Base-by-base conservation (phyloP, 2,888 invertebrate genomes). In the Plagodis dolabraria region DNA sequence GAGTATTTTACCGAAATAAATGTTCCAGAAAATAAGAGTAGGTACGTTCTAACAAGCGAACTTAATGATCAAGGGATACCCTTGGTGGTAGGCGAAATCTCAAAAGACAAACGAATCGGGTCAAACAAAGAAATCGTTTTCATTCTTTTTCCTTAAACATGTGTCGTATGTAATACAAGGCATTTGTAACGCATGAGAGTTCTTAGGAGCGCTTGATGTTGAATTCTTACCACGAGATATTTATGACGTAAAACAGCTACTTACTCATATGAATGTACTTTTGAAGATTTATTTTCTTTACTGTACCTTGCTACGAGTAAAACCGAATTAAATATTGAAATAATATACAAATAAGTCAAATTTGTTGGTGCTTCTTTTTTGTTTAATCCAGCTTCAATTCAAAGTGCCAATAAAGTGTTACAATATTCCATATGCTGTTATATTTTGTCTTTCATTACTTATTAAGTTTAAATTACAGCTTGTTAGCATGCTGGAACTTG, bases 41-140 rank as follows among this genome's bases (percentile, higher is more conserved):
- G 22, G 22, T 22, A 75, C 69, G 70, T 74, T 69, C 77, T 86
- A 87, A 88, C 85, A 87, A 87, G 86, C 79, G 76, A 74, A 80
- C 80, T 82, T 88, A 87, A 88, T 85, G 87, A 86, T 86, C 79
- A 79, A 81, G 80, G 81, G 80, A 78, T 81, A 80, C 47, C 50
- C 76, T 78, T 69, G 54, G 63, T 60, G 75, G 77, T 72, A 71
- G 77, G 72, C 77, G 76, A 82, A 82, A 85, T 84, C 79, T 86
- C 85, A 85, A 86, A 87, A 86, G 82, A 86, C 83, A 84, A 86
- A 84, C 81, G 83, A 77, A 84, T 80, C 72, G 71, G 74, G 63
- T 61, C 71, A 79, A 77, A 82, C 82, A 87, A 86, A 81, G 82
- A 82, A 81, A 80, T 77, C 77, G 75, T 75, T 81, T 81, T 76